Conservation (phyloP, 2,797 vertebrate species). For the Chelmon rostratus region DNA sequence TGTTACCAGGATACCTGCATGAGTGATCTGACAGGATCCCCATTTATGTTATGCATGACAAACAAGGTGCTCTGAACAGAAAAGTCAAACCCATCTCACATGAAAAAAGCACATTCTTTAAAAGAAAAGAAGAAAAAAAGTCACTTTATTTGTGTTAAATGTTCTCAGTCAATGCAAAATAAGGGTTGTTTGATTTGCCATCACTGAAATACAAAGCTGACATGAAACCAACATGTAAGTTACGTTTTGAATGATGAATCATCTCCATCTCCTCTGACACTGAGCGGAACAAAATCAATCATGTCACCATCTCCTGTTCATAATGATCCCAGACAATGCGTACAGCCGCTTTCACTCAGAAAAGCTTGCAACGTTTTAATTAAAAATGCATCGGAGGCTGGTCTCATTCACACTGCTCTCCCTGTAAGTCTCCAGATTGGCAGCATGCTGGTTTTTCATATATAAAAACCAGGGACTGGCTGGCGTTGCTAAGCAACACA, state of each 20-base stretch:
- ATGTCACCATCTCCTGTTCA: conserved; percentile 28
- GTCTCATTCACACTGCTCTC: conserved; percentile 69
- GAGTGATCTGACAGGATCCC: conserved; percentile 79
- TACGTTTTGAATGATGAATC: conserved; percentile 22
- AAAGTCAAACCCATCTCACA: conserved; percentile 16
- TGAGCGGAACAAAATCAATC: conserved; percentile 29
- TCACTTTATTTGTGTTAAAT: conserved; percentile 12
- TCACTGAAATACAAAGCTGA: conserved; percentile 12
- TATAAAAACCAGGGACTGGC: conserved; percentile 76
- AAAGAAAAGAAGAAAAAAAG: too few species aligned
- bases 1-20: conserved; percentile 83
- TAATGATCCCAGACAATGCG: conserved; percentile 41
- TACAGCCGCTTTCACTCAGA: conserved; percentile 32
- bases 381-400: conserved; percentile 66
- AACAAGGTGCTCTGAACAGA: conserved; percentile 61
- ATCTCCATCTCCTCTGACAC: conserved; percentile 22
- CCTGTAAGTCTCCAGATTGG: conserved; percentile 77
- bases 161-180: conserved; percentile 5
- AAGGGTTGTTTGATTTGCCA: neutral
- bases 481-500: conserved; percentile 84
- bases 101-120: neutral
- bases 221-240: conserved; percentile 18
- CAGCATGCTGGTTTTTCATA: conserved; percentile 78
- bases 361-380: conserved; percentile 65
- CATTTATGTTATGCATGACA: conserved; percentile 68